These are phyloP conservation scores for Uromys caudimaculatus DNA, from an alignment of 2,797 vertebrate species.

Conservation along the genomic window DNA sequence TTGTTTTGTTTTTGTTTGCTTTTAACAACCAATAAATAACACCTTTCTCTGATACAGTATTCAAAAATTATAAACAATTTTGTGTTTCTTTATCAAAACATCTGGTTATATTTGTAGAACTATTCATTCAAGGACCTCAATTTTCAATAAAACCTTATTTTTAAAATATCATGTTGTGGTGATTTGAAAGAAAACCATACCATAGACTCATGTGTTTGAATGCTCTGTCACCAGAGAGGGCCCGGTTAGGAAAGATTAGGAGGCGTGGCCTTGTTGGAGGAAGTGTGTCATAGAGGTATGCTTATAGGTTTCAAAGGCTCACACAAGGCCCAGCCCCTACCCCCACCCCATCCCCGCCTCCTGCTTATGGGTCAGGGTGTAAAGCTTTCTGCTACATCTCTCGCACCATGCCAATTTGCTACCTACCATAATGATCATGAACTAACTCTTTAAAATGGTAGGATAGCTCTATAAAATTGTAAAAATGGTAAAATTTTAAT, in stretches of 20 bases:
- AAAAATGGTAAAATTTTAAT: not conserved
- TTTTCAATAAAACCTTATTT: not conserved
- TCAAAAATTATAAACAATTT: not conserved
- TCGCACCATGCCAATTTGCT: not conserved
- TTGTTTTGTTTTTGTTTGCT: not conserved
- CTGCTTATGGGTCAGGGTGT: not conserved
- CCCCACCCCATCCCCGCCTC: not conserved
- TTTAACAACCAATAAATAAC: not conserved
- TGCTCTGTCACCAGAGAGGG: not conserved
- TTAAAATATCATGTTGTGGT: not conserved
- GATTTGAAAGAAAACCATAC: not conserved
- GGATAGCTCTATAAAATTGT: not conserved
- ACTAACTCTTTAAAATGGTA: not conserved
- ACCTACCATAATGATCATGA: not conserved
- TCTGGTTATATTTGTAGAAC: not conserved
- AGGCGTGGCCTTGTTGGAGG: not conserved
- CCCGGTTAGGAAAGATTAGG: not conserved
- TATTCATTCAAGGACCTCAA: not conserved
- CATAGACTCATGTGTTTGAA: not conserved
- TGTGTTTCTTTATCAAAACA: not conserved
- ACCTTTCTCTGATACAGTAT: not conserved
- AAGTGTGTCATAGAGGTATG: not conserved
- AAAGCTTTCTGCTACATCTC: not conserved
- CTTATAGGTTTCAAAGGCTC: not conserved
- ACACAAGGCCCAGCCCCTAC: not conserved